Evolutionary conservation across 2,113 vertebrate species (phyloP).

Genomic region (Rhinopomastus cyanomelas): DNA sequence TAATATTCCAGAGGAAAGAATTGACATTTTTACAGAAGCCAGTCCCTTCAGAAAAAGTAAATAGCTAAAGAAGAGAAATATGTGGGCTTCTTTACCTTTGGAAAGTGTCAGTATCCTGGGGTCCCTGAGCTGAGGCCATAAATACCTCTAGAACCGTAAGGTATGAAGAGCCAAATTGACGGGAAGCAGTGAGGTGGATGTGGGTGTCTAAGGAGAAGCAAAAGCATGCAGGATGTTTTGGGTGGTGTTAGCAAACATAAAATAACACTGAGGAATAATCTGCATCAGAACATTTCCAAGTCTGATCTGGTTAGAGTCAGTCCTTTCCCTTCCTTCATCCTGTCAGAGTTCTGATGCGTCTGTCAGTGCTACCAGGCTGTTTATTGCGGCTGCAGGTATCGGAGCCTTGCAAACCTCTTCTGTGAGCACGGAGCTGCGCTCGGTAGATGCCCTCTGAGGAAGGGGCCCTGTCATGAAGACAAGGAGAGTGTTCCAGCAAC

Average conservation of each 20-base stretch:
- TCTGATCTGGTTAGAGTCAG: not conserved
- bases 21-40: not conserved
- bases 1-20: not conserved
- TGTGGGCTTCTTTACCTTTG: not conserved
- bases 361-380: slow-evolving; percentile 1
- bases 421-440: slow-evolving; percentile 21
- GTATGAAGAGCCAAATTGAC: not conserved
- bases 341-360: slow-evolving; percentile 5
- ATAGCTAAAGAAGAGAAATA: not conserved
- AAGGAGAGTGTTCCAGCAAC: slow-evolving; percentile 16
- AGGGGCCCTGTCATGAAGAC: not conserved
- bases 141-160: not conserved
- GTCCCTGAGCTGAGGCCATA: not conserved
- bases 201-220: not conserved
- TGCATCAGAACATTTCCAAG: not conserved
- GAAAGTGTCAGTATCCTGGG: not conserved
- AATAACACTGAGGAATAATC: slow-evolving; percentile 18
- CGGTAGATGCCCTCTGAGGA: slow-evolving; percentile 5
- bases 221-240: not conserved
- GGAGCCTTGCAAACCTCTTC: not conserved
- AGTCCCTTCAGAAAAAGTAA: not conserved
- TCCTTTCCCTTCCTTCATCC: not conserved
- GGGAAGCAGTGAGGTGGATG: not conserved
- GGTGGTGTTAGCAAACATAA: slow-evolving; percentile 1
- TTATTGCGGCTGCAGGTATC: not conserved